These are phyloP conservation scores for Rhinella marina DNA, from an alignment of 2,797 vertebrate genomes.

Conservation along the genomic window DNA sequence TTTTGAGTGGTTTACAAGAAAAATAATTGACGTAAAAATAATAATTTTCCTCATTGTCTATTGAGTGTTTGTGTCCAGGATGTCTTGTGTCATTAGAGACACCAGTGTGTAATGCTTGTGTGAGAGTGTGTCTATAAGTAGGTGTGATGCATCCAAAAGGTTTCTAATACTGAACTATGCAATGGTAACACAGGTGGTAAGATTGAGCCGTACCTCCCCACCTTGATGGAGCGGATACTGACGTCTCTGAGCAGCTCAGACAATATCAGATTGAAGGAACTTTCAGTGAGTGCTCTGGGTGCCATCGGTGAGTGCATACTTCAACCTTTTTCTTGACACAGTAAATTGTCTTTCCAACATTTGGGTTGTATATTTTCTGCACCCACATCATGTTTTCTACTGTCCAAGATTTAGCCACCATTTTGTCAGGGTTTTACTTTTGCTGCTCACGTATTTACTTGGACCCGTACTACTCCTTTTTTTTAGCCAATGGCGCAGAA, in stretches of 20 bases:
- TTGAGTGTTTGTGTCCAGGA: not conserved
- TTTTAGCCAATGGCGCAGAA: conserved; percentile 84
- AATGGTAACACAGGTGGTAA: conserved; percentile 74
- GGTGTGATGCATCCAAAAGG: not conserved
- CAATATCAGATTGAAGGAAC: conserved; percentile 82
- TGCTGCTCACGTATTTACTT: not conserved
- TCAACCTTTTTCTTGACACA: not conserved
- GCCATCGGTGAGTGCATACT: conserved; percentile 81
- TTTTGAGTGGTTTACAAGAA: too few relatives aligned
- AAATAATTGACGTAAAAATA: not conserved
- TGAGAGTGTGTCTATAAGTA: not conserved
- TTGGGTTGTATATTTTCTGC: not conserved
- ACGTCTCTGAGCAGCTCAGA: conserved; percentile 76
- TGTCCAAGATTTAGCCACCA: not conserved
- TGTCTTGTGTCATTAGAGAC: not conserved
- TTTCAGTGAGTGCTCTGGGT: conserved; percentile 85
- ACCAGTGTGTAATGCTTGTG: not conserved
- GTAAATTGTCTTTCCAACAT: not conserved
- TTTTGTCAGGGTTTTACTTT: not conserved
- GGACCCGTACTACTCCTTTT: not conserved
- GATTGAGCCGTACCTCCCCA: conserved; percentile 85
- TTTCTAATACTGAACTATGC: not conserved
- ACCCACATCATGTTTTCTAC: not conserved
- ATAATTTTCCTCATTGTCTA: not conserved
- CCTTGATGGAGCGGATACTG: conserved; percentile 88